These are phyloP conservation scores for Willowsia nigromaculata DNA, from an alignment of 2,888 invertebrate genomes.

Conservation along the genomic window DNA sequence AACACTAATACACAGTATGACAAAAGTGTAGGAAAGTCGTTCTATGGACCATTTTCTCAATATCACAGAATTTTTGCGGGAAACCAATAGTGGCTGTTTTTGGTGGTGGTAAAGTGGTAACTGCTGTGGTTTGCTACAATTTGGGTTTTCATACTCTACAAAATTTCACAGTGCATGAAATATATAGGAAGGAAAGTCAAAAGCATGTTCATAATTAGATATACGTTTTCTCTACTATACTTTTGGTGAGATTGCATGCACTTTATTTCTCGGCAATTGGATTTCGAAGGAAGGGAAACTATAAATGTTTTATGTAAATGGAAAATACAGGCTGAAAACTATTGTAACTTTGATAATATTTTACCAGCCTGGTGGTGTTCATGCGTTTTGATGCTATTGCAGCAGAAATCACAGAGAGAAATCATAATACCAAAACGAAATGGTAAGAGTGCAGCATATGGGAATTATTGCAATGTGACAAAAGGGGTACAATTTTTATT, in stretches of 20 bases:
- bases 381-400: not conserved
- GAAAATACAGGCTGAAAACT: not conserved
- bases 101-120: constrained; percentile 31
- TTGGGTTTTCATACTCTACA: constrained; percentile 38
- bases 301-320: not conserved
- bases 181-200: not conserved
- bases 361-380: constrained; percentile 2
- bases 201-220: not conserved
- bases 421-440: not conserved
- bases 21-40: not conserved
- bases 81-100: not conserved
- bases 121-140: constrained; percentile 46
- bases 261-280: not conserved
- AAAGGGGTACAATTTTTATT: constrained; percentile 77
- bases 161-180: constrained; percentile 10
- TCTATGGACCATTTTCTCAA: not conserved
- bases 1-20: not conserved
- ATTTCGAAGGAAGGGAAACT: not conserved
- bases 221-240: not conserved
- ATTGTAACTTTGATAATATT: not conserved
- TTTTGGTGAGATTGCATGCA: not conserved
- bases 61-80: constrained; percentile 35
- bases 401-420: not conserved
- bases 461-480: constrained; percentile 74
- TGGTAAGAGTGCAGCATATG: constrained; percentile 56